Evolutionary conservation across 2,888 invertebrate species (phyloP), one percentile per base, ranked within the genome.

Genomic region (Hydraecia micacea): DNA sequence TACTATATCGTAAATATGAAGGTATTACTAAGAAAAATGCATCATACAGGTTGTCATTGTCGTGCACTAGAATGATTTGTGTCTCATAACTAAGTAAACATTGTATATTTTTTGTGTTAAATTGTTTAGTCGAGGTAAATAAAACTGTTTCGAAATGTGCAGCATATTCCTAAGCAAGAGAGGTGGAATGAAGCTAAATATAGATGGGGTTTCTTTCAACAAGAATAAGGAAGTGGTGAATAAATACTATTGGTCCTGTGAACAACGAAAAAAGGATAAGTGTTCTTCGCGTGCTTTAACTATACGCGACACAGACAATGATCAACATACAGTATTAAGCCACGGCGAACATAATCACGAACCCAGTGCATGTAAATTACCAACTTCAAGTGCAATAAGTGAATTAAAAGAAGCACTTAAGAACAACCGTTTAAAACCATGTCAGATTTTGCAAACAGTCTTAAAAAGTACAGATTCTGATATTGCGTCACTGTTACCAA

Each of bases 291-390:
- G 66, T 76, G 76, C 71, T 72, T 71, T 76, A 76, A 76, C 76
- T 71, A 76, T 76, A 76, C 71, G 70, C 70, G 63, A 76, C 69
- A 65, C 69, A 77, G 72, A 77, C 1, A 77, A 77, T 77, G 67
- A 77, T 63, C 73, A 77, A 77, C 73, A 77, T 73, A 77, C 77
- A 73, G 52, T 68, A 1, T 77, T 73, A 77, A 73, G 73, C 73
- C 73, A 73, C 77, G 73, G 75, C 70, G 70, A 75, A 75, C 75
- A 70, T 75, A 75, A 75, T 70, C 75, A 76, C 70, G 70, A 76
- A 70, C 70, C 70, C 70, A 76, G 76, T 76, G 70, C 76, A 76
- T 65, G 76, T 65, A 76, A 70, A 70, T 76, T 76, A 76, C 70
- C 1, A 76, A 70, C 76, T 71, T 76, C 63, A 63, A 76, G 75